phyloP scores from a whole-genome alignment of 2,113 vertebrate species.

The Cavia aperea region DNA sequence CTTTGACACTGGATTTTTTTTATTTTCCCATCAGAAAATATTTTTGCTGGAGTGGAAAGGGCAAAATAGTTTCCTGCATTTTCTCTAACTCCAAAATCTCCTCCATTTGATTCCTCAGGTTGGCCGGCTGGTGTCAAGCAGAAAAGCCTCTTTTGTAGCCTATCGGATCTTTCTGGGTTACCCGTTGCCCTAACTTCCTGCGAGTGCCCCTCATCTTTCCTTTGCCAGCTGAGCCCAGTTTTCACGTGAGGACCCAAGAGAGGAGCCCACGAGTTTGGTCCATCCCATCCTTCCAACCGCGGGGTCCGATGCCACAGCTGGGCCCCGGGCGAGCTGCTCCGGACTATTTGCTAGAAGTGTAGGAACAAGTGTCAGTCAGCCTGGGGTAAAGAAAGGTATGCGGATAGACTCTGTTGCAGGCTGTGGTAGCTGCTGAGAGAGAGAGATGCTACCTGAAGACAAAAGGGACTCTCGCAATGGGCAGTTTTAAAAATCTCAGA shows the following conservation, averaged over 20 bases:
- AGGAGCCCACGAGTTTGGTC: not conserved
- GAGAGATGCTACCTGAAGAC: not conserved
- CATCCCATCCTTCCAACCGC: not conserved
- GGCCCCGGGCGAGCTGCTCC: not conserved
- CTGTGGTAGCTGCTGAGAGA: not conserved
- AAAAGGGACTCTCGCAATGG: not conserved
- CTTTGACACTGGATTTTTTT: conserved; percentile 4
- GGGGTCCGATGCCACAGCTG: not conserved
- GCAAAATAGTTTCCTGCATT: not conserved
- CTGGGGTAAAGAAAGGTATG: not conserved
- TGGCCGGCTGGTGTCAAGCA: not conserved
- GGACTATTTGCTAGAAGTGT: not conserved
- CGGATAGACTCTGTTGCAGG: not conserved
- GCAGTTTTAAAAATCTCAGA: conserved; percentile 13
- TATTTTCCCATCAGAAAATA: not conserved
- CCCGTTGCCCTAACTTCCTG: accelerated
- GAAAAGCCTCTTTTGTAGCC: not conserved
- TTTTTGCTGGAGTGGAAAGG: not conserved
- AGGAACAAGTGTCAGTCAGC: not conserved
- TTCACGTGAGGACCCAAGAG: not conserved
- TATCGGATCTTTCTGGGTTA: accelerated
- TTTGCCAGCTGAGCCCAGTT: no score
- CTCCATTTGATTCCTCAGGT: not conserved
- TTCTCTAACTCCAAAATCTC: not conserved
- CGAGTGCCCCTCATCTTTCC: accelerated